Evolutionary conservation across 2,888 invertebrate species (phyloP), one percentile per base, ranked within the genome.

Genomic region (Drosophila nigritarsus): DNA sequence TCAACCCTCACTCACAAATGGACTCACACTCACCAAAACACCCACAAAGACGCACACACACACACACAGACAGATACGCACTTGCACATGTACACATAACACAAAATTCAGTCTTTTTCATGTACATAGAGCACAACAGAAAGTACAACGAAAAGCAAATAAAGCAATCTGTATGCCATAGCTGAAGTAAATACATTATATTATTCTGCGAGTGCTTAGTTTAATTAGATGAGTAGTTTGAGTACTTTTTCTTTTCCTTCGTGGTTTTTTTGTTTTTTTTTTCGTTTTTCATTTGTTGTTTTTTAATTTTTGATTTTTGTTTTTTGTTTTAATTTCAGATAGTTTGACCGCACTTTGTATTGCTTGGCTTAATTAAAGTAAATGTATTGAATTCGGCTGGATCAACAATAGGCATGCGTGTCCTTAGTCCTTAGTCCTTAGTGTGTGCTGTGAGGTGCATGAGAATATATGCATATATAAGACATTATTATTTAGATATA

Each of bases 401-500:
- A 48, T 48, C 24, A 53, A 53, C 59, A 67, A 48, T 24, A 56
- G 45, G 63, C 48, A 51, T 49, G 45, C 45, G 51, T 32, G 36
- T 61, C 51, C 50, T n/a, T 48, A 51, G 40, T 61, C 51, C 50
- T n/a, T 48, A 51, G 40, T 72, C 48, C 50, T 24, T 38, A 53
- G 29, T 62, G 45, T 66, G 80, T 55, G 30, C 62, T 48, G 64
- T 49, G 65, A 62, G 54, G 56, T 67, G 72, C 59, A 69, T 69
- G 69, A 78, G 65, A 78, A 83, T 67, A 60, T 66, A 55, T 50
- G 38, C 34, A 20, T 60, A 63, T 54, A 65, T 60, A 65, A 56
- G 40, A 61, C 42, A 74, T 55, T 53, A 74, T 55, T 53, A 72
- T 65, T 89, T 96, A 99, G 94, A 99, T 99, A 94, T 99, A 99